phyloP scores from a whole-genome alignment of 2,888 invertebrate genomes.

The Callosobruchus maculatus region DNA sequence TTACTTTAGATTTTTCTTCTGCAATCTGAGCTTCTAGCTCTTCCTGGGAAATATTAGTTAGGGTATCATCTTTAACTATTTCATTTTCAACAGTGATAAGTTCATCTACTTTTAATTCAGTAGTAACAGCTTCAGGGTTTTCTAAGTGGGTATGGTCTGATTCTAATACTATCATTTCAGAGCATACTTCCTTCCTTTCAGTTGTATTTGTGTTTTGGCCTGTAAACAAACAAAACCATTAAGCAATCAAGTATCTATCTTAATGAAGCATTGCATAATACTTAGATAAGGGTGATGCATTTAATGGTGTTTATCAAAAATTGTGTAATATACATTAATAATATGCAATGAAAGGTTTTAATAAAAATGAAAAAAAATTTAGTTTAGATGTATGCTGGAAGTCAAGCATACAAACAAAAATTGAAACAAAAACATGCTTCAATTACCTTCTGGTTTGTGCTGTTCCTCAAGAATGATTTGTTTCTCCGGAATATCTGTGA shows the following conservation, averaged over 20 bases:
- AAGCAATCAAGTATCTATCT: no score
- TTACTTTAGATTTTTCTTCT: conserved; percentile 1
- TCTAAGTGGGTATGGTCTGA: not conserved
- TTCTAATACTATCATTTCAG: not conserved
- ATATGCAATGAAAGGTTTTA: no score
- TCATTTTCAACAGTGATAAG: not conserved
- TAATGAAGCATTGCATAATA: not conserved
- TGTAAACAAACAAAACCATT: not conserved
- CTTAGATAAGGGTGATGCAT: not conserved
- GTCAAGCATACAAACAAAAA: no score
- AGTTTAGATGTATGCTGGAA: no score
- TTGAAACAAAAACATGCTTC: not conserved
- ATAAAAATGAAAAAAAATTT: no score
- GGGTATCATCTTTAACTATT: not conserved
- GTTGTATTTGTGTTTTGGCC: not conserved
- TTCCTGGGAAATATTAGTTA: not conserved
- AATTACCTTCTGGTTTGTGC: not conserved
- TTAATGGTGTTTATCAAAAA: not conserved
- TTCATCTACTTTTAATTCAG: not conserved
- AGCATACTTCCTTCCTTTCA: not conserved
- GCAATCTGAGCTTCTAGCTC: not conserved
- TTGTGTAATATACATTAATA: not conserved
- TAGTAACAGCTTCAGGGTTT: not conserved
- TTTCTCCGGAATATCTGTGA: not conserved
- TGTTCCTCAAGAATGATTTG: not conserved